These are phyloP conservation scores for Chiridota heheva DNA, from an alignment of 35 echinoderm and acorn worm genomes.

Conservation along the genomic window DNA sequence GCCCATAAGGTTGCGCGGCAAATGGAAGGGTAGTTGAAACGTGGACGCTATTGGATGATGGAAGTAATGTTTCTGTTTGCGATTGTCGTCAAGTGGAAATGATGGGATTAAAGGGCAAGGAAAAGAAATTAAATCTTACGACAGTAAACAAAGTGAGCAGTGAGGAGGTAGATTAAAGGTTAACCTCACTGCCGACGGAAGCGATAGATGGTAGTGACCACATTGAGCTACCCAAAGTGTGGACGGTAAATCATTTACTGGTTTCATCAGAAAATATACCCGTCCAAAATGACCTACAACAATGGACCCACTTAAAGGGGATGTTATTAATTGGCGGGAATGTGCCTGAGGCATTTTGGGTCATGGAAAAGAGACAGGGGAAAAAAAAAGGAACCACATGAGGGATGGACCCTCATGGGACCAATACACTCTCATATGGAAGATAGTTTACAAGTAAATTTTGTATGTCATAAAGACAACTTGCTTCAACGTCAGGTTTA, in stretches of 20 bases:
- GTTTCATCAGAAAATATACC: slow-evolving; percentile 18
- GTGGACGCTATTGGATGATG: slow-evolving; percentile 58
- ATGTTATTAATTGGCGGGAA: slow-evolving; percentile 45
- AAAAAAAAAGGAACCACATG: slow-evolving; percentile 53
- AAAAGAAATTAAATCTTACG: slow-evolving; percentile 32
- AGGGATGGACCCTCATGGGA: slow-evolving; percentile 22
- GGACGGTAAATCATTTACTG: no score
- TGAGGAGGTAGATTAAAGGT: slow-evolving; percentile 3
- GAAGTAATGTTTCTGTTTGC: slow-evolving; percentile 50
- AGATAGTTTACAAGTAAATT: background rate
- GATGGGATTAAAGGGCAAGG: slow-evolving; percentile 22
- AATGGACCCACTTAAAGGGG: slow-evolving; percentile 46
- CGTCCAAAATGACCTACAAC: slow-evolving; percentile 14
- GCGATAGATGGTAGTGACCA: slow-evolving; percentile 2
- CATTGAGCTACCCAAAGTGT: slow-evolving; percentile 19
- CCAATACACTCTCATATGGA: background rate
- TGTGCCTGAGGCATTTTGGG: slow-evolving; percentile 53
- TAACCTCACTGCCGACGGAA: slow-evolving; percentile 3
- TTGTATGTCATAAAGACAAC: background rate
- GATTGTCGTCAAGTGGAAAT: slow-evolving; percentile 24
- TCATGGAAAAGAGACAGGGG: slow-evolving; percentile 51
- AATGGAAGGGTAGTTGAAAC: slow-evolving; percentile 20
- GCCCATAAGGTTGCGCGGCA: no score
- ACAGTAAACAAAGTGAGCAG: slow-evolving; percentile 47
- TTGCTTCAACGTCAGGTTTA: slow-evolving; percentile 8